A percentile compares a stretch with the other conserved stretches of the same genome.
Evolutionary conservation across 1,140 invertebrate species (phyloP).

Genomic region (Patella vulgata): DNA sequence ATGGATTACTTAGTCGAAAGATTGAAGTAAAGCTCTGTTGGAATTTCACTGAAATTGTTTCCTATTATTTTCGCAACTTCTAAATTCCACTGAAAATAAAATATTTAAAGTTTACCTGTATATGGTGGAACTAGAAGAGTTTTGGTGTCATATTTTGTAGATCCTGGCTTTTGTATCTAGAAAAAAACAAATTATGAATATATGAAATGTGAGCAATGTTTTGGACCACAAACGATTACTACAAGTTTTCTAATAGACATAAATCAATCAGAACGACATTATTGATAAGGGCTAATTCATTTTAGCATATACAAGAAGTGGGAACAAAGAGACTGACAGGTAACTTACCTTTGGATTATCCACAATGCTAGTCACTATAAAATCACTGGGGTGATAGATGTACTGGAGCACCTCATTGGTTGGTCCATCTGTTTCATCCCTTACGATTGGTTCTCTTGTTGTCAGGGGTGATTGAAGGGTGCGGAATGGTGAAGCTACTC

Average conservation of each 20-base stretch:
- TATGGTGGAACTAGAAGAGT: conserved; percentile 58
- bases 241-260: too few species aligned
- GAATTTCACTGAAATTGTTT: too few species aligned
- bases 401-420: conserved; percentile 40
- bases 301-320: too few species aligned
- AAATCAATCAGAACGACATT: too few species aligned
- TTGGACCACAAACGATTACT: too few species aligned
- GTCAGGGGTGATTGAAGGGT: conserved; percentile 46
- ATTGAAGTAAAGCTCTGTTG: too few species aligned
- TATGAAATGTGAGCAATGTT: too few species aligned
- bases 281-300: too few species aligned
- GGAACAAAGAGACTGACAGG: too few species aligned
- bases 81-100: too few species aligned
- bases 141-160: conserved; percentile 62
- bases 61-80: too few species aligned
- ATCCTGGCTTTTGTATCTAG: conserved; percentile 60
- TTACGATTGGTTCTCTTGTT: conserved; percentile 45
- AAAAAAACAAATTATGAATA: conserved; percentile 13
- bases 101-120: conserved; percentile 37
- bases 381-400: conserved; percentile 62
- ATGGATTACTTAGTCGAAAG: too few species aligned
- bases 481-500: conserved; percentile 49
- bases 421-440: conserved; percentile 31
- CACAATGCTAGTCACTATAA: conserved; percentile 56
- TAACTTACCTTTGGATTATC: conserved; percentile 63